phyloP scores from a whole-genome alignment of 2,797 vertebrate genomes.

The Muraenolepis orangiensis region DNA sequence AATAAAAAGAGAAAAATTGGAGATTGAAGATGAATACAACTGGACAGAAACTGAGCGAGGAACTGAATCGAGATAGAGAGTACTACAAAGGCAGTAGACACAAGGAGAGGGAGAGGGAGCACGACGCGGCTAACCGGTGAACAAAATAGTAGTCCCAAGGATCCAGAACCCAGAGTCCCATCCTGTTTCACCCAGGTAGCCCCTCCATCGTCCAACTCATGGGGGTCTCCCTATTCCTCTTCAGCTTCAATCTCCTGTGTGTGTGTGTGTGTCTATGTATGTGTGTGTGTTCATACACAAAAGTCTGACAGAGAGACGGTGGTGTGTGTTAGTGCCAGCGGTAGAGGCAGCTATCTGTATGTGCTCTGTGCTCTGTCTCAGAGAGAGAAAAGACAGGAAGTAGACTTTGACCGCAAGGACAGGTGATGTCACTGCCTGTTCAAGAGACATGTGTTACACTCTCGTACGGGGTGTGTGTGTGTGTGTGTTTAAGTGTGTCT shows the following conservation, averaged over 20 bases:
- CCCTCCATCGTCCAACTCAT: slow-evolving; percentile 43
- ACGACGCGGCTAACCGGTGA: slow-evolving; percentile 24
- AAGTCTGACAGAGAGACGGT: neutral
- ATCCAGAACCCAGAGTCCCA: slow-evolving; percentile 47
- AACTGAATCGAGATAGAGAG: slow-evolving; percentile 4
- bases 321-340: slow-evolving; percentile 22
- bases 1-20: too few relatives aligned
- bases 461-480: slow-evolving; percentile 20
- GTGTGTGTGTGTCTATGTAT: neutral
- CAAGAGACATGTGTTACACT: slow-evolving; percentile 62
- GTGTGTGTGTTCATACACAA: neutral
- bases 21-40: neutral
- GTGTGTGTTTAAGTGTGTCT: neutral
- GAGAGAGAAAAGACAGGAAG: slow-evolving; percentile 63
- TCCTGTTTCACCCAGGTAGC: slow-evolving; percentile 58
- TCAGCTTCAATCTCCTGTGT: slow-evolving; percentile 7
- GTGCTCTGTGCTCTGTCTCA: neutral
- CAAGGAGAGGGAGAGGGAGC: neutral
- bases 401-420: slow-evolving; percentile 80
- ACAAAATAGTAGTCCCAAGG: slow-evolving; percentile 18
- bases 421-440: slow-evolving; percentile 73
- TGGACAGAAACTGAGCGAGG: slow-evolving; percentile 4
- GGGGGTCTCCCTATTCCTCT: slow-evolving; percentile 28
- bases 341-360: slow-evolving; percentile 35
- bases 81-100: slow-evolving; percentile 6